Evolutionary conservation across 2,888 invertebrate species (phyloP).

Genomic region (Conops quadrifasciatus): DNA sequence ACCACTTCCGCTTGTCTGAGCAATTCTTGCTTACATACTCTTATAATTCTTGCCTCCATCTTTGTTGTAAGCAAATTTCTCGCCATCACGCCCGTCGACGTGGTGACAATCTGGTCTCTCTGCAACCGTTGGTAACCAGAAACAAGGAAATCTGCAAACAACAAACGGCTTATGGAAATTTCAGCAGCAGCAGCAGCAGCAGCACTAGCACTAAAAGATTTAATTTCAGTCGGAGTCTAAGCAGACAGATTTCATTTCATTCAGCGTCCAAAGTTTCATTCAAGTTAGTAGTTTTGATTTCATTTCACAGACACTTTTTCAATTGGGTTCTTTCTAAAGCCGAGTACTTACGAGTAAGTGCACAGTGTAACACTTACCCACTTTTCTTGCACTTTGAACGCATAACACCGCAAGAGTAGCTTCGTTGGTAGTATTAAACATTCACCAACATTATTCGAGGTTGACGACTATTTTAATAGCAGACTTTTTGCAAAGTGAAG

Average conservation of each 20-base stretch:
- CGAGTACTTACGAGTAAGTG: background rate
- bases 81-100: too few species aligned
- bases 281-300: background rate
- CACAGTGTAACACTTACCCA: conserved; percentile 39
- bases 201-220: background rate
- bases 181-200: background rate
- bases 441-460: background rate
- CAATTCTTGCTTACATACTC: too few species aligned
- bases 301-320: background rate
- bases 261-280: background rate
- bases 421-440: background rate
- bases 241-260: conserved; percentile 1
- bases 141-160: background rate
- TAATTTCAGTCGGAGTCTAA: background rate
- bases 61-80: too few species aligned
- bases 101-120: background rate
- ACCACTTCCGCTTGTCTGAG: too few species aligned
- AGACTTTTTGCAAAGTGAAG: background rate
- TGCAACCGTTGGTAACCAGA: background rate
- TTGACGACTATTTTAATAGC: background rate
- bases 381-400: conserved; percentile 21
- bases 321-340: background rate
- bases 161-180: too few species aligned
- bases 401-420: background rate
- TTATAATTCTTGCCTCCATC: too few species aligned